Evolutionary conservation across 2,797 vertebrate genomes (phyloP).

Genomic region (Peromyscus eremicus): DNA sequence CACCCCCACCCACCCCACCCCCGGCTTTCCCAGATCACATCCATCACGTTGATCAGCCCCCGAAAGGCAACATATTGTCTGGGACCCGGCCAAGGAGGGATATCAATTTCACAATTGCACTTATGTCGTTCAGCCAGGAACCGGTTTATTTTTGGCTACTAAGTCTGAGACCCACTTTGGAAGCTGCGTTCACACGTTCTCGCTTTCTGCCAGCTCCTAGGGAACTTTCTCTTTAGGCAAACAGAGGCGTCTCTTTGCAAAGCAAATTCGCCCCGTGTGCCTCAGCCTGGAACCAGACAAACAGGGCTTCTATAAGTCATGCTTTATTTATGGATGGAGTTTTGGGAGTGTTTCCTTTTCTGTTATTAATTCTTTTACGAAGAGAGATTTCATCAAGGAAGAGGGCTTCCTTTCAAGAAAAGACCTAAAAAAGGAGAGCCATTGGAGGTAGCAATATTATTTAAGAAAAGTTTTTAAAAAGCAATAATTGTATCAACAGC

Average conservation of each 20-base stretch:
- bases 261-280: background rate
- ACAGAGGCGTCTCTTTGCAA: constrained; percentile 20
- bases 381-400: background rate
- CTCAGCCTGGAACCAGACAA: background rate
- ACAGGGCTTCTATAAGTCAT: background rate
- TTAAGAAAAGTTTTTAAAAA: constrained; percentile 41
- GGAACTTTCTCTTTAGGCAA: constrained; percentile 71
- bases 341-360: background rate
- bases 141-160: constrained; percentile 89
- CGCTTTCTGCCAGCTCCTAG: constrained; percentile 66
- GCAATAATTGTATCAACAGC: background rate
- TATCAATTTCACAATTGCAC: constrained; percentile 94
- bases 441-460: background rate
- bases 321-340: constrained; percentile 9
- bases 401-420: background rate
- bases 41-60: constrained; percentile 96
- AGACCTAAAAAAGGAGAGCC: background rate
- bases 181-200: constrained; percentile 78
- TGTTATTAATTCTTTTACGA: background rate
- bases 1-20: background rate
- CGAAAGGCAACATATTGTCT: constrained; percentile 97
- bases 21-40: constrained; percentile 92
- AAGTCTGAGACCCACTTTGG: constrained; percentile 83
- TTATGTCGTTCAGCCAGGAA: constrained; percentile 90
- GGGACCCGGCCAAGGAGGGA: constrained; percentile 92